phyloP scores from a whole-genome alignment of 2,888 invertebrate genomes.

The Rhorus exstirpatorius region DNA sequence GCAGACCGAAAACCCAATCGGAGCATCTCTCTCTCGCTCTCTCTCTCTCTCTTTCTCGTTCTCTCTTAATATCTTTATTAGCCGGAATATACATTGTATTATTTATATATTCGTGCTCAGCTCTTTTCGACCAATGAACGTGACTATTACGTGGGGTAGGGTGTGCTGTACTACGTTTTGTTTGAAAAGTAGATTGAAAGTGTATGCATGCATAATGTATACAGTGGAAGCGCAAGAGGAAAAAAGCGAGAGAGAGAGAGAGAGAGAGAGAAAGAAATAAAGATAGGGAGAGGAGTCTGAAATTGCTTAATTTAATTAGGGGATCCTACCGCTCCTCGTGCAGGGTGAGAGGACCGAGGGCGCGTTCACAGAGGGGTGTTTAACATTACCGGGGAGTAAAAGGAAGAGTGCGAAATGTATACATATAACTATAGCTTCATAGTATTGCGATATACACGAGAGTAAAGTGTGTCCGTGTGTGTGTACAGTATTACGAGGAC shows the following conservation, averaged over 20 bases:
- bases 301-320: conserved; percentile 73
- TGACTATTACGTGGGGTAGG: conserved; percentile 56
- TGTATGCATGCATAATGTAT: conserved; percentile 33
- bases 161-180: conserved; percentile 29
- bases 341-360: conserved; percentile 33
- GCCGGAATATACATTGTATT: conserved; percentile 57
- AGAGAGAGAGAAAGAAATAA: conserved; percentile 38
- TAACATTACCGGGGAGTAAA: conserved; percentile 48
- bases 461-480: conserved; percentile 7
- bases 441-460: not conserved
- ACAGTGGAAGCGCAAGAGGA: not conserved
- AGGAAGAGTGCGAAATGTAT: conserved; percentile 1
- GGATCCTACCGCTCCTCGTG: conserved; percentile 50
- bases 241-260: conserved; percentile 25
- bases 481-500: conserved; percentile 5
- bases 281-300: too few relatives aligned
- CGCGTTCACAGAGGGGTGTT: conserved; percentile 58
- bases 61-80: conserved; percentile 67
- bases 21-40: conserved; percentile 35
- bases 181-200: conserved; percentile 41
- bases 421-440: conserved; percentile 13
- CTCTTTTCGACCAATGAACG: conserved; percentile 42
- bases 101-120: conserved; percentile 52
- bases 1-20: conserved; percentile 44
- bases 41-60: conserved; percentile 16